A percentile compares a stretch with the other conserved stretches of the same genome.
Evolutionary conservation across 2,888 invertebrate genomes (phyloP).

Genomic region (Zele albiditarsus): DNA sequence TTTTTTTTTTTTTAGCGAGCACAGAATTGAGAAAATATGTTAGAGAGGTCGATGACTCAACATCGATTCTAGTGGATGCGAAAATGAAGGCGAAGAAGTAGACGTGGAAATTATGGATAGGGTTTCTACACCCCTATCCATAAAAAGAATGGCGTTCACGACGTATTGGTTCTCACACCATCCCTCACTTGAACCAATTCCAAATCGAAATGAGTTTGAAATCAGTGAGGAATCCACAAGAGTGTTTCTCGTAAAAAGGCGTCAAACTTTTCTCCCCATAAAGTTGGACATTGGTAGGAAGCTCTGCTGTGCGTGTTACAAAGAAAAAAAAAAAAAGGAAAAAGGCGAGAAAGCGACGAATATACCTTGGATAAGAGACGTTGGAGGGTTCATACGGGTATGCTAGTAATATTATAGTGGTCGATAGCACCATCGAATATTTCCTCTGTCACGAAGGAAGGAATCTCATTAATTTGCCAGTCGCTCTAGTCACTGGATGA

Average conservation of each 20-base stretch:
- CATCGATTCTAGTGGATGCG: conserved; percentile 13
- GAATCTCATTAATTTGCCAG: conserved; percentile 68
- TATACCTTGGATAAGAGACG: neutral
- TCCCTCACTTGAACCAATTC: neutral
- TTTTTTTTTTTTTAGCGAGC: neutral
- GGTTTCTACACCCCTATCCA: too few relatives aligned
- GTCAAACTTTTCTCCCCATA: conserved; percentile 27
- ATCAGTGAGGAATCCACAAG: conserved; percentile 55
- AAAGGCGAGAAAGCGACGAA: conserved; percentile 28
- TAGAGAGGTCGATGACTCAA: conserved; percentile 22
- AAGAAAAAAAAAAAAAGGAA: conserved; percentile 32
- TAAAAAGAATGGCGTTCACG: neutral
- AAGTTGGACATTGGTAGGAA: conserved; percentile 35
- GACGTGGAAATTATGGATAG: neutral
- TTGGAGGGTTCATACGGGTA: neutral
- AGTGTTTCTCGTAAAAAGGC: conserved; percentile 44
- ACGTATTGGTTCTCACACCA: conserved; percentile 12
- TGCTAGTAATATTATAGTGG: neutral
- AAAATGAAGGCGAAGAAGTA: neutral
- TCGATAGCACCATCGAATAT: conserved; percentile 58
- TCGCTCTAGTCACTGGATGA: conserved; percentile 53
- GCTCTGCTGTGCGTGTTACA: neutral
- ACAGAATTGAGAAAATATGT: neutral
- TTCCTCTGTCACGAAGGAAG: conserved; percentile 63
- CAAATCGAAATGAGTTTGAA: conserved; percentile 65